A percentile compares a stretch with the other conserved stretches of the same genome.
phyloP scores from a whole-genome alignment of 1,140 invertebrate genomes.

The Pseudachorutes palmiensis region DNA sequence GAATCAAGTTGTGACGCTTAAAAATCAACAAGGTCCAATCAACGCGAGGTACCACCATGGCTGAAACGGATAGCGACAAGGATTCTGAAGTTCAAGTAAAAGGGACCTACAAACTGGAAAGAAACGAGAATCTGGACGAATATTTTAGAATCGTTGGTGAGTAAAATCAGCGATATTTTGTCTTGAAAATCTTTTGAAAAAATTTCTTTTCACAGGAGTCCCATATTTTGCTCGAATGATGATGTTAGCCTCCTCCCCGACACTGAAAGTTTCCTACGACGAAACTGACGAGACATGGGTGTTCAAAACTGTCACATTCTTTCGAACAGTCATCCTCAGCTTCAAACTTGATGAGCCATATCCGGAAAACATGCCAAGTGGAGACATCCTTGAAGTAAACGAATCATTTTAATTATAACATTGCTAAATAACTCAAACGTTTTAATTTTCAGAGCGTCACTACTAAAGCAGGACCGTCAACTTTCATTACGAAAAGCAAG shows the following conservation, averaged over 20 bases:
- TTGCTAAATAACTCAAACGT: neutral
- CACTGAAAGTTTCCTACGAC: conserved; percentile 47
- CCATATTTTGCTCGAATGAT: conserved; percentile 55
- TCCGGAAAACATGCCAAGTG: conserved; percentile 43
- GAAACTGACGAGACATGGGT: conserved; percentile 42
- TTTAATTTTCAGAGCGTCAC: conserved; percentile 46
- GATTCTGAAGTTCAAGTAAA: no score
- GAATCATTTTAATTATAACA: neutral
- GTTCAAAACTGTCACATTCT: conserved; percentile 48
- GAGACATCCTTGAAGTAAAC: conserved; percentile 42
- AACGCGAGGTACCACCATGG: no score
- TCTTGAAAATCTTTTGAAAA: no score
- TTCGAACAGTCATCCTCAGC: conserved; percentile 40
- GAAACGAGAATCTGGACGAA: conserved; percentile 56
- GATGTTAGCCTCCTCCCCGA: conserved; percentile 52
- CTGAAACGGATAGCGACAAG: no score
- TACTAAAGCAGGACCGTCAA: conserved; percentile 47
- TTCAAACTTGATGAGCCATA: conserved; percentile 43
- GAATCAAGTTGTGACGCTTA: no score
- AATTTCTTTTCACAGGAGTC: conserved; percentile 39
- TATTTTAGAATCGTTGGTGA: conserved; percentile 54
- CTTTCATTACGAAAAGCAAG: conserved; percentile 43
- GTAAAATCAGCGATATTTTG: conserved; percentile 26
- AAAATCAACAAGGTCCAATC: no score
- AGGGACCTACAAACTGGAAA: no score